A percentile compares a stretch with the other conserved stretches of the same genome.
Conservation (phyloP, 2,888 invertebrate species). For the Bellardia bayeri region DNA sequence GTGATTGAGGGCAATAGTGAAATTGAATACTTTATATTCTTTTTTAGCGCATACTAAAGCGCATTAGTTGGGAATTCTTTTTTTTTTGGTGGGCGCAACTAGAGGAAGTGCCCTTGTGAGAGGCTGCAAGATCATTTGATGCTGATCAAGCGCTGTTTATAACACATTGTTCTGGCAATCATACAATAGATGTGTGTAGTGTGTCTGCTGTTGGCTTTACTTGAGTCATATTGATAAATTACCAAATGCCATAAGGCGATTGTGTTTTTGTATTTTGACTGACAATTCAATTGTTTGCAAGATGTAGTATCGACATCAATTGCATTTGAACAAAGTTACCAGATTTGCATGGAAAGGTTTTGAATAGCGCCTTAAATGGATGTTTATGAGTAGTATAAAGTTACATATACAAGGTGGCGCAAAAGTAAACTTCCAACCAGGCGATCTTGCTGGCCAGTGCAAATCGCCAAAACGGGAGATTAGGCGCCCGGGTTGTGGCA, state of each 20-base stretch:
- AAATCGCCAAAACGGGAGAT: too few relatives aligned
- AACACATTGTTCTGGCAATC: conserved; percentile 53
- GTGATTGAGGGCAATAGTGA: conserved; percentile 60
- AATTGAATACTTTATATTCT: conserved; percentile 64
- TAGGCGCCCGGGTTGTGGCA: too few relatives aligned
- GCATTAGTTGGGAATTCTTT: conserved; percentile 21
- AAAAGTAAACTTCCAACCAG: too few relatives aligned
- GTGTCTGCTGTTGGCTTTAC: conserved; percentile 20
- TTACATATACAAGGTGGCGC: too few relatives aligned
- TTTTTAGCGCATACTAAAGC: conserved; percentile 20
- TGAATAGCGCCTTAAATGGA: too few relatives aligned
- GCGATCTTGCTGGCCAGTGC: too few relatives aligned
- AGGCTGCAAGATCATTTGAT: conserved; percentile 68
- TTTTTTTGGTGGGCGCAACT: conserved; percentile 64
- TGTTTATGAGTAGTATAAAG: too few relatives aligned
- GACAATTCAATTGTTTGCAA: conserved; percentile 31
- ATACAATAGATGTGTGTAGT: conserved; percentile 24
- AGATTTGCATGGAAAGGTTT: not conserved
- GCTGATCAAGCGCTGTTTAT: conserved; percentile 11
- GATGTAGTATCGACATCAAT: not conserved
- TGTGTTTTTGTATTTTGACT: conserved; percentile 42
- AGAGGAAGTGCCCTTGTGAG: conserved; percentile 67
- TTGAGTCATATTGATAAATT: conserved; percentile 35
- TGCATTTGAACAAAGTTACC: conserved; percentile 1
- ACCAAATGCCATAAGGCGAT: conserved; percentile 65